phyloP scores from a whole-genome alignment of 1,140 invertebrate genomes.

The Muscidifurax raptorellus region DNA sequence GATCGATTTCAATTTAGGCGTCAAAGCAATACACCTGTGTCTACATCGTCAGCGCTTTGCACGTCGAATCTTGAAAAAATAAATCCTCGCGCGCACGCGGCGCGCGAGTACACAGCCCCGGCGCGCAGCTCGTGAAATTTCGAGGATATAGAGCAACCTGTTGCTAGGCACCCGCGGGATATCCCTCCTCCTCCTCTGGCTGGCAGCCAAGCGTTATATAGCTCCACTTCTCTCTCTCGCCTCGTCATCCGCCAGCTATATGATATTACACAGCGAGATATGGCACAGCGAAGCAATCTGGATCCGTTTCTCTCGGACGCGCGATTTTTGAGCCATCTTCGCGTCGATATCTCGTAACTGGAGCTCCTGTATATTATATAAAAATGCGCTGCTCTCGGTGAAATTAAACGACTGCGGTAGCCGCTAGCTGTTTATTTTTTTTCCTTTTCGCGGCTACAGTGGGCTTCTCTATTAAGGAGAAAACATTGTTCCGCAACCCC shows the following conservation, averaged over 20 bases:
- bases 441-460: not conserved
- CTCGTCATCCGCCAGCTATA: not conserved
- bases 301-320: not conserved
- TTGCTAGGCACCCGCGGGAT: constrained; percentile 72
- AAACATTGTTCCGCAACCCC: not conserved
- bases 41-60: too few species aligned
- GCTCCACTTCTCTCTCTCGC: constrained; percentile 35
- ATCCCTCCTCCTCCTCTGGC: constrained; percentile 61
- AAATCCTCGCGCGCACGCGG: not conserved
- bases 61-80: not conserved
- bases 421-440: too few species aligned
- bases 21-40: not conserved
- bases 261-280: not conserved
- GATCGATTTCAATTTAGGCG: not conserved
- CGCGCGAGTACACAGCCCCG: not conserved
- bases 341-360: not conserved
- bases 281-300: not conserved
- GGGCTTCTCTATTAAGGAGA: not conserved
- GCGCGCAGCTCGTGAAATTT: constrained; percentile 37
- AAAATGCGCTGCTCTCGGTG: not conserved
- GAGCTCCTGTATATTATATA: too few species aligned
- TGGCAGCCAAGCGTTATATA: constrained; percentile 56
- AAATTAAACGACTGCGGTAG: not conserved
- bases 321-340: not conserved
- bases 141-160: constrained; percentile 65